Conservation (phyloP, 2,797 vertebrate species). For the Zalophus californianus region DNA sequence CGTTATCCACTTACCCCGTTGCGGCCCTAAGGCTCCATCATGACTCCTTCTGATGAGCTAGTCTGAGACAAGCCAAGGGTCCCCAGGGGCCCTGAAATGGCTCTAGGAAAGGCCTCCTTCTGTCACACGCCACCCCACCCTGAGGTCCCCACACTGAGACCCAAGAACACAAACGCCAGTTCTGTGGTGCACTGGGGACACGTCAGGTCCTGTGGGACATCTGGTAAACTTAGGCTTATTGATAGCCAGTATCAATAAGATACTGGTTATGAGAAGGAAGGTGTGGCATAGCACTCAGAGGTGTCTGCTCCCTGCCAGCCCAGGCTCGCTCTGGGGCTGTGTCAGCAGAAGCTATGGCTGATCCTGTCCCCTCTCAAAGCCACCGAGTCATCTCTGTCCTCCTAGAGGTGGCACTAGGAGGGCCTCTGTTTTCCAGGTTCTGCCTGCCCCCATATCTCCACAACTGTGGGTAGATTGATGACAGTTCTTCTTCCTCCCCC, state of each 20-base stretch:
- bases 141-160: too few species aligned
- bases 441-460: too few species aligned
- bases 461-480: too few species aligned
- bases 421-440: background rate
- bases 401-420: background rate
- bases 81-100: background rate
- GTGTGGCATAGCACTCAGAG: rapidly evolving
- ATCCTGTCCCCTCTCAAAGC: background rate
- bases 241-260: too few species aligned
- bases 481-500: too few species aligned
- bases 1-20: background rate
- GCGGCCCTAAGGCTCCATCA: background rate
- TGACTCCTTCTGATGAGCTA: background rate
- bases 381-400: background rate
- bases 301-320: background rate
- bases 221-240: background rate
- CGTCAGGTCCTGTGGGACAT: background rate
- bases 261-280: background rate
- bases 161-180: background rate
- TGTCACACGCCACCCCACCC: background rate
- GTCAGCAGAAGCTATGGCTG: background rate
- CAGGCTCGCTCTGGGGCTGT: background rate
- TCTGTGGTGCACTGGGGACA: background rate
- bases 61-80: background rate
- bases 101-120: background rate